Conservation (phyloP, 2,113 vertebrate genomes). For the Pachycephala philippinensis region DNA sequence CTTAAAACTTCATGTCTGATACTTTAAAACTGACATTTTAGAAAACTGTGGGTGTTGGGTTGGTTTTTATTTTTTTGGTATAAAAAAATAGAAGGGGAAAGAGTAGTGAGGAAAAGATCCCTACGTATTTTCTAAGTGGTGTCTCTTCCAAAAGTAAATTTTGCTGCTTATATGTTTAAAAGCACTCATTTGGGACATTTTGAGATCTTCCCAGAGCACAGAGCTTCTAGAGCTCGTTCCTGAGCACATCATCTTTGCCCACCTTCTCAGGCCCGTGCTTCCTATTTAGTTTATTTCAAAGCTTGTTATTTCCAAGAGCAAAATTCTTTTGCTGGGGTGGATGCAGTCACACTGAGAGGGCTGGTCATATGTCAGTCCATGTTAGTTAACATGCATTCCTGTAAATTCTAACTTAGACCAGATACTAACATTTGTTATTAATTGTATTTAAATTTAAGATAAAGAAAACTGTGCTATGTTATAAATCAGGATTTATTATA, state of each 20-base stretch:
- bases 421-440: background rate
- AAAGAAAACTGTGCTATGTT: background rate
- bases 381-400: background rate
- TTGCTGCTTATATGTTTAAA: background rate
- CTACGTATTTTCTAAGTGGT: background rate
- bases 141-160: background rate
- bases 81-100: background rate
- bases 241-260: background rate
- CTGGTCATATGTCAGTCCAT: background rate
- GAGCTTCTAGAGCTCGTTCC: background rate
- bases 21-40: background rate
- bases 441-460: background rate
- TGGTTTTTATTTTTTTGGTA: background rate
- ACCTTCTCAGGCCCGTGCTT: background rate
- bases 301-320: background rate
- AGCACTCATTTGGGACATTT: background rate
- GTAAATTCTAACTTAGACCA: background rate
- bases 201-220: background rate
- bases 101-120: background rate
- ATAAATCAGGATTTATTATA: background rate
- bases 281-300: background rate
- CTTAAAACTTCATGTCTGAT: background rate
- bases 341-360: background rate
- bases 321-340: background rate
- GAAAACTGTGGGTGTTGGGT: background rate